phyloP scores from a whole-genome alignment of 2,797 vertebrate species.

The Bovichtus variegatus region DNA sequence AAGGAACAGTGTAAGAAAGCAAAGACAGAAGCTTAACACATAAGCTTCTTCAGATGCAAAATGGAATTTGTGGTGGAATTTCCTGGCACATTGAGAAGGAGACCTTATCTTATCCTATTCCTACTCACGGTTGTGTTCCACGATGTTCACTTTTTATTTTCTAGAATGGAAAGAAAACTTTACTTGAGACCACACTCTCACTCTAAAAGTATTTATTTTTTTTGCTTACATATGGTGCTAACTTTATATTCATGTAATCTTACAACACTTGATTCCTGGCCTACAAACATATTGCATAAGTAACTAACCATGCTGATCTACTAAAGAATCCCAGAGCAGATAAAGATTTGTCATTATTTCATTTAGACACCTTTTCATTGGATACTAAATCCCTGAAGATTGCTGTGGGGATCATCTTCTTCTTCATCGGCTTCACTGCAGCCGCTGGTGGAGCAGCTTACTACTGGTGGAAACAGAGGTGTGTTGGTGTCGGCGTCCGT shows the following conservation, averaged over 20 bases:
- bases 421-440: conserved; percentile 11
- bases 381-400: conserved; percentile 29
- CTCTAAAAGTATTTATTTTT: no score
- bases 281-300: background rate
- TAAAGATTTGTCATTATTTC: background rate
- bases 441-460: conserved; percentile 30
- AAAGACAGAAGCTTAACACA: background rate
- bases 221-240: background rate
- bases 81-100: background rate
- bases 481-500: background rate
- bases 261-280: background rate
- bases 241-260: background rate
- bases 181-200: no score
- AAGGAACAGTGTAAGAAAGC: background rate
- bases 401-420: background rate
- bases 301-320: background rate
- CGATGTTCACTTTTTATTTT: no score
- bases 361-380: conserved; percentile 13
- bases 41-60: background rate
- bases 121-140: background rate
- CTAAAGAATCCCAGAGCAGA: background rate
- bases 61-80: background rate
- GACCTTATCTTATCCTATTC: background rate
- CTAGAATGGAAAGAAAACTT: background rate
- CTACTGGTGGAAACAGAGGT: conserved; percentile 38